Conservation (phyloP, 2,113 vertebrate genomes). For the Elgaria multicarinata region DNA sequence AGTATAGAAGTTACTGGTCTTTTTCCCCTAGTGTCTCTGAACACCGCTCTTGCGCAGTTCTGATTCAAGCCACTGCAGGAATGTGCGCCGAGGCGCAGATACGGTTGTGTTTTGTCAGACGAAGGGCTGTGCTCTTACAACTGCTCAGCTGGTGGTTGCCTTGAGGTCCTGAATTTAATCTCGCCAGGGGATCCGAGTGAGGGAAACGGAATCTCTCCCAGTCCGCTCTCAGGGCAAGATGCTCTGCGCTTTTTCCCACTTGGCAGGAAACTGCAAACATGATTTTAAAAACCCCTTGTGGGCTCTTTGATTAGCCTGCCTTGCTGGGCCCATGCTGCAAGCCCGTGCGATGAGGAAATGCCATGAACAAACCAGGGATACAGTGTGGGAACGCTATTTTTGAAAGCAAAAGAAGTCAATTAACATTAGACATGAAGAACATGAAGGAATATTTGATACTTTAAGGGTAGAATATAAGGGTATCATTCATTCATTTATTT, state of each 20-base stretch:
- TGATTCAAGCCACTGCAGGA: neutral
- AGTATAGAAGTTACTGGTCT: too few species aligned
- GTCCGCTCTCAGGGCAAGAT: neutral
- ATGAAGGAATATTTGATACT: neutral
- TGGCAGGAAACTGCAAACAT: neutral
- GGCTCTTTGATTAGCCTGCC: neutral
- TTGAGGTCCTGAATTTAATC: neutral
- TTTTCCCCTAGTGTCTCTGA: too few species aligned
- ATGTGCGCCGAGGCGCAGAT: neutral
- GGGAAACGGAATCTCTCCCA: neutral
- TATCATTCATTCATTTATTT: too few species aligned
- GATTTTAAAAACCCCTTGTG: neutral
- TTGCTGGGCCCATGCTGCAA: neutral
- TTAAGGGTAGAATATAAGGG: too few species aligned
- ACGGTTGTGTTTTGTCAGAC: neutral
- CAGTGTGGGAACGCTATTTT: neutral
- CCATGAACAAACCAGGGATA: neutral
- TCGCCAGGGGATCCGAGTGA: neutral
- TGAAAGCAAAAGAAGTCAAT: too few species aligned
- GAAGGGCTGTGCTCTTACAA: neutral
- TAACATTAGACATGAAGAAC: neutral
- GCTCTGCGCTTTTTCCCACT: neutral
- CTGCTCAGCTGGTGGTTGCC: neutral
- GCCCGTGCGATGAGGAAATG: neutral
- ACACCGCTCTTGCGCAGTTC: rapidly evolving